These are phyloP conservation scores for Manacus vitellinus DNA, from an alignment of 2,113 vertebrate genomes.

Conservation along the genomic window DNA sequence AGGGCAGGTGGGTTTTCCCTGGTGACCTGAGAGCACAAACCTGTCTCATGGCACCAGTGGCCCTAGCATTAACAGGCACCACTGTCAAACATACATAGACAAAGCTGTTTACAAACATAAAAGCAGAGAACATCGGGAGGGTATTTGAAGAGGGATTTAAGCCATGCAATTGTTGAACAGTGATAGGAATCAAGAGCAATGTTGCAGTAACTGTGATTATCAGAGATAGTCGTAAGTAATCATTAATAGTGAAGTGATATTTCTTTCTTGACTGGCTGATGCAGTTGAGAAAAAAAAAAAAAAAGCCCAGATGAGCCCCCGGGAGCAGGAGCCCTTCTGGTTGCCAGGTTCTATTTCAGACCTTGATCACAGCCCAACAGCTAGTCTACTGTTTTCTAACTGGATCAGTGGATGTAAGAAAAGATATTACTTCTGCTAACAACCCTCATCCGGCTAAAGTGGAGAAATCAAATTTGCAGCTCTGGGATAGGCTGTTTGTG, in stretches of 20 bases:
- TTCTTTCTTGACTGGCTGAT: neutral
- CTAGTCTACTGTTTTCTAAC: neutral
- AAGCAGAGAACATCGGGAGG: fast-evolving
- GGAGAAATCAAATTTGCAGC: slow-evolving; percentile 27
- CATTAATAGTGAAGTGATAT: neutral
- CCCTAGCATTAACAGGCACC: neutral
- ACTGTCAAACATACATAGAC: neutral
- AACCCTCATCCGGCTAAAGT: neutral
- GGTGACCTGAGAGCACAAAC: neutral
- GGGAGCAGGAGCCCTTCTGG: neutral
- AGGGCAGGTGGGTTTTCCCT: neutral
- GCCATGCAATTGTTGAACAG: neutral
- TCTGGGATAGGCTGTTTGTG: neutral
- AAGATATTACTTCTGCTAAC: slow-evolving; percentile 3
- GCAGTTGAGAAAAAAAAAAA: neutral
- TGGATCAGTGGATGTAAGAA: neutral
- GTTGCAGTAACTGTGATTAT: neutral
- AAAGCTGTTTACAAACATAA: neutral
- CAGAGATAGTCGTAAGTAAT: neutral
- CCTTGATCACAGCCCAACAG: neutral
- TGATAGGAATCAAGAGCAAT: neutral
- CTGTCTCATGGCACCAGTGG: neutral
- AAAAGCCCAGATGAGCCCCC: neutral
- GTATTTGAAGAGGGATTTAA: neutral
- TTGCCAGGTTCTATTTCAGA: slow-evolving; percentile 9